Percentiles rank a stretch among this genome's conserved stretches.
Conservation (phyloP, 2,888 invertebrate species). For the Leptinotarsa juncta region DNA sequence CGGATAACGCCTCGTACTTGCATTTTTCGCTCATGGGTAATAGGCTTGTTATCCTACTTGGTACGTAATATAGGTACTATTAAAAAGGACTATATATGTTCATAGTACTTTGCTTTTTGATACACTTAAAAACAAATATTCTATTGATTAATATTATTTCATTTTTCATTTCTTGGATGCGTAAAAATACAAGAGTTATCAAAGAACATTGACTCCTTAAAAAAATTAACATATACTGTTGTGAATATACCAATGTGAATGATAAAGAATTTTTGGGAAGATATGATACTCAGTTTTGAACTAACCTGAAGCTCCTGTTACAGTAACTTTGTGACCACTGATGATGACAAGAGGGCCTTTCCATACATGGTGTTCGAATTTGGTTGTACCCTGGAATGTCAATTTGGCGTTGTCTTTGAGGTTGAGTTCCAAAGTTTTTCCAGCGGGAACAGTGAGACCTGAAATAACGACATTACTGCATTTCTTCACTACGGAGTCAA, state of each 20-base stretch:
- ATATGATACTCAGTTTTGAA: neutral
- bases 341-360: slow-evolving; percentile 24
- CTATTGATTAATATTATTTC: too few species aligned
- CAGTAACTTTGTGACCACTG: slow-evolving; percentile 18
- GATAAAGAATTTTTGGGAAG: neutral
- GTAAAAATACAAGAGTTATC: too few species aligned
- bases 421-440: slow-evolving; percentile 23
- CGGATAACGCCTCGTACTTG: too few species aligned
- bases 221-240: too few species aligned
- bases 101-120: too few species aligned
- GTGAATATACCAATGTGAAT: neutral
- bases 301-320: slow-evolving; percentile 25
- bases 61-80: too few species aligned
- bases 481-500: slow-evolving; percentile 22
- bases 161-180: too few species aligned
- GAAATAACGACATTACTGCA: slow-evolving; percentile 26
- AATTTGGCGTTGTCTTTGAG: slow-evolving; percentile 25
- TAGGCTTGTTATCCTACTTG: too few species aligned
- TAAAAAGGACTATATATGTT: too few species aligned
- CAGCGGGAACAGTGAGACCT: slow-evolving; percentile 28
- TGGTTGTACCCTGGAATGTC: slow-evolving; percentile 28
- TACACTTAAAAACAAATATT: too few species aligned
- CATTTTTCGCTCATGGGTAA: too few species aligned
- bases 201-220: too few species aligned
- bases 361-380: slow-evolving; percentile 25